Base-by-base conservation (phyloP, 2,113 vertebrate species). In the Bubo scandiacus region DNA sequence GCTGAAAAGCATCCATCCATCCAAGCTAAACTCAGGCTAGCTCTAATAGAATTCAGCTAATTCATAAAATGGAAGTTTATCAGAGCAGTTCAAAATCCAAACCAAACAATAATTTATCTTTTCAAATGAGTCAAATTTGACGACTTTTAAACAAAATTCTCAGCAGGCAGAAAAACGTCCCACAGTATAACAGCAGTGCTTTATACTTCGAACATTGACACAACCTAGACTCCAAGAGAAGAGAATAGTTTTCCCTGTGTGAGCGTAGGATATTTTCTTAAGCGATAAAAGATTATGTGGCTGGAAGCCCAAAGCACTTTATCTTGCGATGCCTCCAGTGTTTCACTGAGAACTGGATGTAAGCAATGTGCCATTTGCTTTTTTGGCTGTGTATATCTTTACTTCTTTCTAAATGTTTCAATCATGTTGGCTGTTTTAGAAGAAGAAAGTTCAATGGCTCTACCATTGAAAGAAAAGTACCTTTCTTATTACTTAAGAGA, bases 271-370 rank as follows among this genome's bases (percentile, higher is more conserved):
- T 95, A 94, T 97, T 97, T 96, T 92, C 94, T 97, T 90, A 83
- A 91, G 87, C 0, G 86, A 97, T 94, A 94, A 96, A 96, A 96
- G 94, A 95, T 94, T 77, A 84, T 88, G 86, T 87, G 84, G 91
- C 92, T 95, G 89, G 84, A 96, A 96, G 95, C 95, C 96, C 94
- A 82, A 97, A 97, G 94, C 96, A 96, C 94, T 97, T 97, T 96
- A 96, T 94, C 95, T 90, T 95, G 92, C 0, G 3, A 92, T 88
- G 88, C 90, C 72, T 94, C 92, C 95, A 88, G 85, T 94, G 91
- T 78, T 96, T 96, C 78, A 23, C 85, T 65, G 94, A 80, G 93
- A 72, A 65, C 92, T 94, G 94, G 91, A 94, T 87, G 87, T 42
- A 79, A 97, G 92, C 93, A 94, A 90, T 1, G 47, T 95, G 91